Evolutionary conservation across 2,113 vertebrate genomes (phyloP).

Genomic region (Oenanthe melanoleuca): DNA sequence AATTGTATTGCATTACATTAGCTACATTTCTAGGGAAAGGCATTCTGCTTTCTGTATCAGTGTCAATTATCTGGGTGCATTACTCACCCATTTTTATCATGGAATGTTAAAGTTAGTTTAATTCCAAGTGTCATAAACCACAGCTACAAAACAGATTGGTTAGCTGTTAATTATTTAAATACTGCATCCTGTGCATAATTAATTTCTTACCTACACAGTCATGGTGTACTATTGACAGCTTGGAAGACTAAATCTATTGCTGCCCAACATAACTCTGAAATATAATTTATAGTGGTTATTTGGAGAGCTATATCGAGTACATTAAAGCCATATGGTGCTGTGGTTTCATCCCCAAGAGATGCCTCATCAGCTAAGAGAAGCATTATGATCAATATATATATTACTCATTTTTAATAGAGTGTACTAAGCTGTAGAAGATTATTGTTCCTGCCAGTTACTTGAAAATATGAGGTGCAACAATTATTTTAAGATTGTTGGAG

Average conservation of each 20-base stretch:
- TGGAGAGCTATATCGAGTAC: conserved; percentile 54
- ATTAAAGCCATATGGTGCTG: conserved; percentile 60
- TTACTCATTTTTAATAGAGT: conserved; percentile 57
- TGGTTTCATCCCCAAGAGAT: conserved; percentile 63
- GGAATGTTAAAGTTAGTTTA: neutral
- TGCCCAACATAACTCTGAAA: conserved; percentile 47
- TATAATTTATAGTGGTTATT: conserved; percentile 62
- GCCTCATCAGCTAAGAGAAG: conserved; percentile 56
- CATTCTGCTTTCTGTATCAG: conserved; percentile 16
- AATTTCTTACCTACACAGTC: conserved; percentile 36
- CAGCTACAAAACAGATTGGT: neutral
- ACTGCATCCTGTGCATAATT: neutral
- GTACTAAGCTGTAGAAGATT: conserved; percentile 63
- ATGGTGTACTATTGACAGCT: conserved; percentile 24
- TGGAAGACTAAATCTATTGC: conserved; percentile 32
- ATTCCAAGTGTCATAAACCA: conserved; percentile 34
- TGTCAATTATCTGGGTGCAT: conserved; percentile 30
- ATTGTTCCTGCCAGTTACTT: conserved; percentile 46
- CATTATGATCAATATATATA: conserved; percentile 58
- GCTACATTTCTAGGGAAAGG: conserved; percentile 15
- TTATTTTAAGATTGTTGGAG: conserved; percentile 57
- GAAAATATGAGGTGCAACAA: conserved; percentile 62
- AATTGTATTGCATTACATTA: conserved; percentile 41
- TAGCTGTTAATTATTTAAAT: conserved; percentile 28
- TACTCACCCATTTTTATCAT: conserved; percentile 16